Conservation (phyloP, 2,797 vertebrate genomes). For the Pygocentrus nattereri region DNA sequence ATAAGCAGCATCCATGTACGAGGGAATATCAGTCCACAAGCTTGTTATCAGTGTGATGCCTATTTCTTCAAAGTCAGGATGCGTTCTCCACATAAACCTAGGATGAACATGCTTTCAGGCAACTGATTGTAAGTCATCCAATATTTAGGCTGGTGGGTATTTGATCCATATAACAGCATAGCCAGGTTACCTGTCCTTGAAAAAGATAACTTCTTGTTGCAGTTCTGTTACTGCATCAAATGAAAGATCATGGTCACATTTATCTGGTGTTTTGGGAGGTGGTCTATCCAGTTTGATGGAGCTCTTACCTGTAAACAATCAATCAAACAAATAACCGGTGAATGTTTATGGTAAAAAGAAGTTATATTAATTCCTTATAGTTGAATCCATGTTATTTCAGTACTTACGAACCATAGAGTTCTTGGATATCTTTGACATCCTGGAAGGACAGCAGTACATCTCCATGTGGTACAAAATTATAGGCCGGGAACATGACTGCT, state of each 20-base stretch:
- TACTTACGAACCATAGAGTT: conserved; percentile 81
- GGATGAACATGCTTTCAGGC: conserved; percentile 25
- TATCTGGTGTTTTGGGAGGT: conserved; percentile 88
- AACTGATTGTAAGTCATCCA: background rate
- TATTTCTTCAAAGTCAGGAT: conserved; percentile 67
- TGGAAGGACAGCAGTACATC: conserved; percentile 83
- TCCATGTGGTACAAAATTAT: conserved; percentile 80
- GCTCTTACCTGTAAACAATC: conserved; percentile 5
- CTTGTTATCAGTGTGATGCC: conserved; percentile 68
- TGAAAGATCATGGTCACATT: conserved; percentile 84
- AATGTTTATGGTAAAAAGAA: background rate
- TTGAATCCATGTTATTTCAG: background rate
- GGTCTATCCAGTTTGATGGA: conserved; percentile 71
- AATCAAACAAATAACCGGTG: background rate
- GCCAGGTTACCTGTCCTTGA: conserved; percentile 86
- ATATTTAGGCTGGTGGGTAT: background rate
- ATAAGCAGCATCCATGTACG: conserved; percentile 70
- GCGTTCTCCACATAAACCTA: conserved; percentile 76
- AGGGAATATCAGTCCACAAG: conserved; percentile 69
- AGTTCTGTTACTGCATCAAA: conserved; percentile 87
- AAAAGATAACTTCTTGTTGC: conserved; percentile 86
- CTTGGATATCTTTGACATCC: conserved; percentile 86
- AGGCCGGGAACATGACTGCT: conserved; percentile 89
- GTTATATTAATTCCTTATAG: background rate
- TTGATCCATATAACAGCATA: background rate